Evolutionary conservation across 2,797 vertebrate species (phyloP).

Genomic region (Poecilia wingei): DNA sequence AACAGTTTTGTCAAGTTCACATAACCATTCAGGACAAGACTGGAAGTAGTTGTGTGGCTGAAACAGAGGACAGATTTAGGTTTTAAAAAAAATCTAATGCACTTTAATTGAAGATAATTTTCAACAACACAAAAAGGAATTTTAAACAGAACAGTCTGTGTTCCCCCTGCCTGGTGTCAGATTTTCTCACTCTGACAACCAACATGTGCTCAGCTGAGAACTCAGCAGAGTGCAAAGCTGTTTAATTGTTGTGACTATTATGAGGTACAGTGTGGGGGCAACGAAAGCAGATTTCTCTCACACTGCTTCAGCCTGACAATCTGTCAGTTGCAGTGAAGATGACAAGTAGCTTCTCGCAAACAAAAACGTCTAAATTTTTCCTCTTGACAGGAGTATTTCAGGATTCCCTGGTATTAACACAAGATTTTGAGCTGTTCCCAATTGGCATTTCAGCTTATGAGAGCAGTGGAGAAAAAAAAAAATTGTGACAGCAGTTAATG

Average conservation of each 20-base stretch:
- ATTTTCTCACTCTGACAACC: constrained; percentile 40
- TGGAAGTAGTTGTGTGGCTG: background rate
- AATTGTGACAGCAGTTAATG: constrained; percentile 7
- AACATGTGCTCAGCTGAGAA: constrained; percentile 23
- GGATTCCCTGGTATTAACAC: background rate
- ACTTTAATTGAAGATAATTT: constrained; percentile 13
- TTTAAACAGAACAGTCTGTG: constrained; percentile 5
- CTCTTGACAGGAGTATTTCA: constrained; percentile 6
- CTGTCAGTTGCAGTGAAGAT: constrained; percentile 21
- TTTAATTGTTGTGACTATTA: constrained; percentile 59
- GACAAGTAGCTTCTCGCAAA: constrained; percentile 19
- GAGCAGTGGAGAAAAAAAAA: background rate
- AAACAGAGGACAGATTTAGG: background rate
- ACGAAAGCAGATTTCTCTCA: constrained; percentile 45
- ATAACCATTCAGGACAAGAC: constrained; percentile 5
- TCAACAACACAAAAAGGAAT: background rate
- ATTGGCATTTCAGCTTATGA: constrained; percentile 6
- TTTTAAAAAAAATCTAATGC: constrained; percentile 10
- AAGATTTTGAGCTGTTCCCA: background rate
- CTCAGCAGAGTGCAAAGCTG: constrained; percentile 29
- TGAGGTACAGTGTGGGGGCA: constrained; percentile 28
- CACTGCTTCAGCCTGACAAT: constrained; percentile 33
- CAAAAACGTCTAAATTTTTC: background rate
- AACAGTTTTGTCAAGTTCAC: background rate
- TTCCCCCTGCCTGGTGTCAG: constrained; percentile 7